phyloP scores from a whole-genome alignment of 2,797 vertebrate genomes.

The Melanogrammus aeglefinus region DNA sequence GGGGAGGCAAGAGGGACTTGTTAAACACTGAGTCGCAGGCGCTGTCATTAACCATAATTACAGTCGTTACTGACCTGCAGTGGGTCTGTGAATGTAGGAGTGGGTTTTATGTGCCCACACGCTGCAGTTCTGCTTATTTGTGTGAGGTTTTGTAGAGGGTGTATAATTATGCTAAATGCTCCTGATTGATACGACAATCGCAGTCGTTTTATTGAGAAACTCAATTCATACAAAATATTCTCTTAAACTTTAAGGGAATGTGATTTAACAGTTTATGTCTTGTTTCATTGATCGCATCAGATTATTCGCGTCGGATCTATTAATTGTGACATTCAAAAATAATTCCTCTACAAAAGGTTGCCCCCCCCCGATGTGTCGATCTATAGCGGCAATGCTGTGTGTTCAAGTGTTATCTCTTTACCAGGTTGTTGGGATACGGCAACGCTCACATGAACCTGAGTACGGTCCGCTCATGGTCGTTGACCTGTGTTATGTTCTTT shows the following conservation, averaged over 20 bases:
- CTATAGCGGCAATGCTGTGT: too few relatives aligned
- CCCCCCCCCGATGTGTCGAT: too few relatives aligned
- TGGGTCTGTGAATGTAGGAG: background rate
- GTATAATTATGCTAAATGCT: background rate
- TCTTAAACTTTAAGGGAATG: too few relatives aligned
- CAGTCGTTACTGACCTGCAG: background rate
- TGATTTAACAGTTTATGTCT: background rate
- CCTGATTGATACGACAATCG: background rate
- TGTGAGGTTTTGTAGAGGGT: background rate
- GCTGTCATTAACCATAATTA: conserved; percentile 59
- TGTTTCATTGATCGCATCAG: too few relatives aligned
- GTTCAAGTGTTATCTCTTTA: background rate
- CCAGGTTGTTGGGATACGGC: background rate
- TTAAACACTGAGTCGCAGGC: conserved; percentile 34
- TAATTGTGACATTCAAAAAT: background rate
- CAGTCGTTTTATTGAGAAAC: too few relatives aligned
- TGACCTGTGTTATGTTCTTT: background rate
- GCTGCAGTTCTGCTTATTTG: background rate
- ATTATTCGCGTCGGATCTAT: background rate
- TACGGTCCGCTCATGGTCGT: background rate
- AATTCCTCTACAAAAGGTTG: background rate
- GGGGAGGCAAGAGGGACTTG: conserved; percentile 38
- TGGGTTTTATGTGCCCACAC: background rate
- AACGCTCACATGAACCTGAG: background rate
- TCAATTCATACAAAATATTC: too few relatives aligned